Evolutionary conservation across 1,140 invertebrate species (phyloP).

Genomic region (Euwallacea similis): DNA sequence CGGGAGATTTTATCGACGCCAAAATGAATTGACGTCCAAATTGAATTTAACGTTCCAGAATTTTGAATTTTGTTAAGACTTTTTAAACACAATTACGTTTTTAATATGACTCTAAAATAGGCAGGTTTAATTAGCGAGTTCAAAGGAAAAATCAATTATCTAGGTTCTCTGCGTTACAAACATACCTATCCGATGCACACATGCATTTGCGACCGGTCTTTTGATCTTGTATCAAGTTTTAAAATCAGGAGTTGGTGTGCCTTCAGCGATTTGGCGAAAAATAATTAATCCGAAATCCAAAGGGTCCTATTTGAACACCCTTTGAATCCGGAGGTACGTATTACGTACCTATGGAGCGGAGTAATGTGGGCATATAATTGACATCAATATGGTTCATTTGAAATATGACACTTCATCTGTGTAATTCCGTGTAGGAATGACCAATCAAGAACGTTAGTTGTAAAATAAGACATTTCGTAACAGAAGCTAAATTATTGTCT

Average conservation of each 20-base stretch:
- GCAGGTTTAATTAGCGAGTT: background rate
- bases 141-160: slow-evolving; percentile 4
- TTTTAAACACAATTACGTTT: slow-evolving; percentile 6
- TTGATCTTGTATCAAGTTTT: slow-evolving; percentile 1
- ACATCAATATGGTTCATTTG: too few relatives aligned
- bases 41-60: slow-evolving; percentile 10
- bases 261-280: background rate
- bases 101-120: background rate
- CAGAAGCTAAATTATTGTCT: too few relatives aligned
- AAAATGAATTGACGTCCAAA: too few relatives aligned
- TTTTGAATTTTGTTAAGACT: slow-evolving; percentile 7
- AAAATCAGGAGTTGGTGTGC: background rate
- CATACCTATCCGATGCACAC: background rate
- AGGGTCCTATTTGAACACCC: too few relatives aligned
- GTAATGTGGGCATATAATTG: too few relatives aligned
- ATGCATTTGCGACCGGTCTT: background rate
- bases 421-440: too few relatives aligned
- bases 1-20: slow-evolving; percentile 17
- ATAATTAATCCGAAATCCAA: too few relatives aligned
- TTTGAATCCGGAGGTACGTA: too few relatives aligned
- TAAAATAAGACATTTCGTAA: too few relatives aligned
- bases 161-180: background rate
- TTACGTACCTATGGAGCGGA: too few relatives aligned
- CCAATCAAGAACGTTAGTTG: too few relatives aligned
- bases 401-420: too few relatives aligned